Evolutionary conservation across 2,888 invertebrate species (phyloP).

Genomic region (Cenopis cana): DNA sequence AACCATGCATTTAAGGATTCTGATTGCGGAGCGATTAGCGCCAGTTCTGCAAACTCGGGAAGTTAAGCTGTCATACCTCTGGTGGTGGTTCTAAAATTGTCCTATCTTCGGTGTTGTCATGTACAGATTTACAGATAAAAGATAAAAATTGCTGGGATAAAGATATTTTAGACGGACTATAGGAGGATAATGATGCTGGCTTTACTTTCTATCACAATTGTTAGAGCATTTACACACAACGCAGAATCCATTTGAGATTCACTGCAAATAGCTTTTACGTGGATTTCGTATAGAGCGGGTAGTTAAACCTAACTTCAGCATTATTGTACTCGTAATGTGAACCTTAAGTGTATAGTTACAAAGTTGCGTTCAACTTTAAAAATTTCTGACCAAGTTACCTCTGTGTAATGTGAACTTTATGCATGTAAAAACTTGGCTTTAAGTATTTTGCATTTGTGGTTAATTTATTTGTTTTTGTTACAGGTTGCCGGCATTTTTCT

Average conservation of each 20-base stretch:
- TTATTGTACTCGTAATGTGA: slow-evolving; percentile 1
- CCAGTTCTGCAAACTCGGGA: too few relatives aligned
- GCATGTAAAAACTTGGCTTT: not conserved
- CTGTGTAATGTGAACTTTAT: slow-evolving; percentile 6
- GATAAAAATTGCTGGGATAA: too few relatives aligned
- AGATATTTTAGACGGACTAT: too few relatives aligned
- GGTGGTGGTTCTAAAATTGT: too few relatives aligned
- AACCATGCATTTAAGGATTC: too few relatives aligned
- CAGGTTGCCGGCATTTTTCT: slow-evolving; percentile 17
- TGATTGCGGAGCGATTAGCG: too few relatives aligned
- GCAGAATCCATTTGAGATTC: slow-evolving; percentile 25
- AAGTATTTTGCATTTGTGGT: not conserved
- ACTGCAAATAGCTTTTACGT: slow-evolving; percentile 21
- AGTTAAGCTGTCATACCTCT: too few relatives aligned
- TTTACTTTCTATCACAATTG: not conserved
- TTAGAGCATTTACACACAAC: slow-evolving; percentile 6
- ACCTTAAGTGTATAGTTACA: not conserved
- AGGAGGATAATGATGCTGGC: too few relatives aligned
- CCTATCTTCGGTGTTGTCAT: too few relatives aligned
- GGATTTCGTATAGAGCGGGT: slow-evolving; percentile 18
- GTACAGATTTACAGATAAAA: too few relatives aligned
- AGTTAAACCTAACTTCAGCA: slow-evolving; percentile 1
- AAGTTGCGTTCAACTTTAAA: not conserved
- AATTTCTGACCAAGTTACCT: not conserved
- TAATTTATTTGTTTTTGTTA: slow-evolving; percentile 20